Evolutionary conservation across 2,113 vertebrate genomes (phyloP).

Genomic region (Paratilapia polleni): DNA sequence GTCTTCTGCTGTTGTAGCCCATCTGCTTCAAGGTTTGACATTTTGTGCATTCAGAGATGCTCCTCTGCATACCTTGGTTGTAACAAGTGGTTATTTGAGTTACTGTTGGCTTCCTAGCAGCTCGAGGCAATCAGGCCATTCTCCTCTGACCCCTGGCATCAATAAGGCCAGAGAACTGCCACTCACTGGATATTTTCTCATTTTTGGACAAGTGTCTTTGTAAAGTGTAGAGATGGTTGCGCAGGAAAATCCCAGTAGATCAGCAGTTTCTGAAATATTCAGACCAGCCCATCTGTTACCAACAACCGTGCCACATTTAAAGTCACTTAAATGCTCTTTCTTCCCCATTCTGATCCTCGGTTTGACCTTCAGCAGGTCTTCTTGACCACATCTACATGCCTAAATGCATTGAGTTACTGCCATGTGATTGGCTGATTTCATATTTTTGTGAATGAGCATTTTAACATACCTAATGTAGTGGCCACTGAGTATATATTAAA

Average conservation of each 20-base stretch:
- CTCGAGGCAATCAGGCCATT: not conserved
- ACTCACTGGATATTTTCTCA: not conserved
- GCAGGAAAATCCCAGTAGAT: not conserved
- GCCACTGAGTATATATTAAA: too few species aligned
- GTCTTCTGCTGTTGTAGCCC: not conserved
- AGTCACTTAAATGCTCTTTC: too few species aligned
- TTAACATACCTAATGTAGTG: too few species aligned
- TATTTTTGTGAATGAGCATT: too few species aligned
- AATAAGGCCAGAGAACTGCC: not conserved
- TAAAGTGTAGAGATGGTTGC: not conserved
- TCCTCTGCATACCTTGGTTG: not conserved
- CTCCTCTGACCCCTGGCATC: not conserved
- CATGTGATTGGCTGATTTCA: too few species aligned
- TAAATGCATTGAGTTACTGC: too few species aligned
- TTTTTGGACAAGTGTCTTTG: not conserved
- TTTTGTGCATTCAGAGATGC: not conserved
- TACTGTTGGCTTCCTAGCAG: not conserved
- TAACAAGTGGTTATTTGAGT: too few species aligned
- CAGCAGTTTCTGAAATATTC: not conserved
- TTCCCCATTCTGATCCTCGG: too few species aligned
- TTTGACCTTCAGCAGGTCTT: too few species aligned
- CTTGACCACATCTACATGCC: too few species aligned
- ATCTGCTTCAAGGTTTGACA: not conserved
- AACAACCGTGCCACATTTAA: too few species aligned
- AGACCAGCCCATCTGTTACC: too few species aligned